Conservation (phyloP, 2,888 invertebrate species). For the Diadromus collaris region DNA sequence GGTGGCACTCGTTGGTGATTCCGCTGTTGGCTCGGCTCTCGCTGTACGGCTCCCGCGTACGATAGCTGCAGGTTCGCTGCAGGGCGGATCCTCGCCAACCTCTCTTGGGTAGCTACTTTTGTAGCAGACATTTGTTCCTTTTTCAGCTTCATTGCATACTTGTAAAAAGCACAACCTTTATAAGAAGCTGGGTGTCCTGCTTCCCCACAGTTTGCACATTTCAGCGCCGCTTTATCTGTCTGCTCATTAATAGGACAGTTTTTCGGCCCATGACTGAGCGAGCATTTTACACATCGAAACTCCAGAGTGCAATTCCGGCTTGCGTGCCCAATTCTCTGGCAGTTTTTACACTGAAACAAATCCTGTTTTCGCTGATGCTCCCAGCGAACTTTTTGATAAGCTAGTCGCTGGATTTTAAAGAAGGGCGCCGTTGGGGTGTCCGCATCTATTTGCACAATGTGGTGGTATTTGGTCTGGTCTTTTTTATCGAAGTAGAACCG, state of each 20-base stretch:
- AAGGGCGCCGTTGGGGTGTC: neutral
- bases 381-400: constrained; percentile 42
- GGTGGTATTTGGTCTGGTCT: neutral
- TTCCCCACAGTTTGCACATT: constrained; percentile 34
- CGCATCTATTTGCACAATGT: constrained; percentile 14
- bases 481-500: neutral
- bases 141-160: neutral
- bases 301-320: constrained; percentile 35
- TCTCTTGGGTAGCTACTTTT: neutral
- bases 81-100: neutral
- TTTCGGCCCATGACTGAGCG: constrained; percentile 16
- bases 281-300: constrained; percentile 48
- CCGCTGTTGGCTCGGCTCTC: neutral
- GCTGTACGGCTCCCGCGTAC: neutral
- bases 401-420: neutral
- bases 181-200: constrained; percentile 45
- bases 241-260: constrained; percentile 13
- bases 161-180: constrained; percentile 37
- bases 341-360: constrained; percentile 38
- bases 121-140: neutral
- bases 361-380: constrained; percentile 27
- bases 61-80: neutral
- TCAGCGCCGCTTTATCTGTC: neutral
- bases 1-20: neutral
- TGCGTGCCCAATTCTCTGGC: constrained; percentile 41